Conservation (phyloP, 2,888 invertebrate genomes). For the Furcula furcula region DNA sequence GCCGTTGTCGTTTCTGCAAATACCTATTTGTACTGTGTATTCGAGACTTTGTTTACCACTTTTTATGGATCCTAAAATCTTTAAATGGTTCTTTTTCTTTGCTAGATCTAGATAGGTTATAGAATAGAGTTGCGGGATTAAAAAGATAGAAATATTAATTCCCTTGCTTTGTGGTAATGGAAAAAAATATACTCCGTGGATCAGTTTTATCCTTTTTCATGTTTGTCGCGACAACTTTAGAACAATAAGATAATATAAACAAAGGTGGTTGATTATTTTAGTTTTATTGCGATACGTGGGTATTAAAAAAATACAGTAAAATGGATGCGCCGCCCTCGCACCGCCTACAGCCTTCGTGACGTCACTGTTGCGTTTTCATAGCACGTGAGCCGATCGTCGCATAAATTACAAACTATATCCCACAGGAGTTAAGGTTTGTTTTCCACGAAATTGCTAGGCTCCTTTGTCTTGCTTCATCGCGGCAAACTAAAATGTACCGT, state of each 20-base stretch:
- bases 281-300: no score
- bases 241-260: no score
- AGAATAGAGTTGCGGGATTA: no score
- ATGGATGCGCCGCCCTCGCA: constrained; percentile 18
- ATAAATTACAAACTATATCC: constrained; percentile 79
- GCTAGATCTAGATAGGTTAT: no score
- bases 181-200: no score
- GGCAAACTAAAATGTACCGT: constrained; percentile 47
- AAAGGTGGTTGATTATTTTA: no score
- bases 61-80: background rate
- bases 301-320: no score
- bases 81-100: no score
- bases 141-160: no score
- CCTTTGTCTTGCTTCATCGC: constrained; percentile 65
- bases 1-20: constrained; percentile 21
- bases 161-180: no score
- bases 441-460: constrained; percentile 72
- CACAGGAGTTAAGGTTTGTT: constrained; percentile 77
- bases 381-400: constrained; percentile 69
- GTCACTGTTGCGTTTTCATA: constrained; percentile 68
- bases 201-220: no score
- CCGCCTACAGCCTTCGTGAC: constrained; percentile 53
- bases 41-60: constrained; percentile 5
- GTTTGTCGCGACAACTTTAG: no score
- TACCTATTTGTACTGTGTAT: constrained; percentile 1